Base-by-base conservation (phyloP, 2,888 invertebrate species). In the Deilephila porcellus region DNA sequence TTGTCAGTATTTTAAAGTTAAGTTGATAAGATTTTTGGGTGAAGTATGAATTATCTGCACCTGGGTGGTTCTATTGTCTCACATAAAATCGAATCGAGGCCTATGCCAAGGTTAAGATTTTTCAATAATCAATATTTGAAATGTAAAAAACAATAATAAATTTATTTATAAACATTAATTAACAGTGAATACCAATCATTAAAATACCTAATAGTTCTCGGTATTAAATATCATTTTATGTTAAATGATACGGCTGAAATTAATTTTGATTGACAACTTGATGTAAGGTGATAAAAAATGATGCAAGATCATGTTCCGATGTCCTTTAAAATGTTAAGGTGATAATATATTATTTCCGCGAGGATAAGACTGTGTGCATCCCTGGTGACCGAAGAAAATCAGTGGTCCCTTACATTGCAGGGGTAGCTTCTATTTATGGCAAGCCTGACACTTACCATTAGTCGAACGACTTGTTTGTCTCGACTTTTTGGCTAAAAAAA, bases 261-360 rank as follows among this genome's bases (percentile, higher is more conserved):
- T 20, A 60, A 56, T 64, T 74, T 20, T 72, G 60, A 67, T 67
- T 53, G 34, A 64, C 53, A 71, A 17, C 64, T 64, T 64, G 37
- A 45, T n/a, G 37, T n/a, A 7, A 14, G 20, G 8, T 20, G 14
- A n/a, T 64, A 64, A 64, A 64, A 64, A 64, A 45, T 64, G 37
- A n/a, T 45, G 34, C 64, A 64, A 64, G 37, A 64, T 64, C 64
- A 11, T 64, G 64, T 64, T 37, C 63, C 63, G 8, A 37, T 14
- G 37, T 37, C 64, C 37, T 20, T 20, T 11, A 37, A 11, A 20
- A 20, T 20, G 11, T 20, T 64, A 11, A 64, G 34, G 3, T 34
- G n/a, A 14, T 4, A 19, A 62, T 32, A 45, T 45, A 11, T 3
- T 45, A 37, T 8, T 0, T 45, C 11, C 11, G 32, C 4, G 32